Evolutionary conservation across 2,888 invertebrate genomes (phyloP).

Genomic region (Furcula furcula): DNA sequence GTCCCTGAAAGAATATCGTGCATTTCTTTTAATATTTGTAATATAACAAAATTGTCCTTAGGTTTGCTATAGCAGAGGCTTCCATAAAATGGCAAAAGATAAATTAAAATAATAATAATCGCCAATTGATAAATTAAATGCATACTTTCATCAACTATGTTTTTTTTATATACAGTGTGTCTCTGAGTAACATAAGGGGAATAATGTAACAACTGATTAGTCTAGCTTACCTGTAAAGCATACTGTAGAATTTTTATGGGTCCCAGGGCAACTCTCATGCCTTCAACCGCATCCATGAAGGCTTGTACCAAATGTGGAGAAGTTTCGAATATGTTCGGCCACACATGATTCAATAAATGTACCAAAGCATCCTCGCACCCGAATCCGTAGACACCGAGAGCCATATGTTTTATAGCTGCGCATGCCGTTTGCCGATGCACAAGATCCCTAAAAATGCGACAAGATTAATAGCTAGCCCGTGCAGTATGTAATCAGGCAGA

Average conservation of each 20-base stretch:
- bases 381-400: slow-evolving; percentile 98
- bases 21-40: no score
- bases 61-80: no score
- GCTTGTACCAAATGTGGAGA: slow-evolving; percentile 99
- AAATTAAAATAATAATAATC: no score
- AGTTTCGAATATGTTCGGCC: slow-evolving; percentile 99
- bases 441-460: slow-evolving; percentile 86
- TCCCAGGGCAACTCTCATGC: slow-evolving; percentile 97
- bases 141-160: no score
- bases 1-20: slow-evolving; percentile 89
- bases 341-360: slow-evolving; percentile 98
- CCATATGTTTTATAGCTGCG: slow-evolving; percentile 99
- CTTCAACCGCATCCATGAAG: slow-evolving; percentile 99
- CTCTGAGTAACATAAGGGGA: no score
- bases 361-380: slow-evolving; percentile 99
- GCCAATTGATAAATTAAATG: no score
- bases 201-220: no score
- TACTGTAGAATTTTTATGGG: slow-evolving; percentile 98
- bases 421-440: slow-evolving; percentile 99
- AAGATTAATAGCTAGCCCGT: neutral
- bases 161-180: no score
- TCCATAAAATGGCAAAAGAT: no score
- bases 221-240: slow-evolving; percentile 93
- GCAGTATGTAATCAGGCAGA: no score
- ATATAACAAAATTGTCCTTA: no score